Evolutionary conservation across 1,140 invertebrate genomes (phyloP), one percentile per base, ranked within the genome.

Genomic region (Trichonephila clavipes): DNA sequence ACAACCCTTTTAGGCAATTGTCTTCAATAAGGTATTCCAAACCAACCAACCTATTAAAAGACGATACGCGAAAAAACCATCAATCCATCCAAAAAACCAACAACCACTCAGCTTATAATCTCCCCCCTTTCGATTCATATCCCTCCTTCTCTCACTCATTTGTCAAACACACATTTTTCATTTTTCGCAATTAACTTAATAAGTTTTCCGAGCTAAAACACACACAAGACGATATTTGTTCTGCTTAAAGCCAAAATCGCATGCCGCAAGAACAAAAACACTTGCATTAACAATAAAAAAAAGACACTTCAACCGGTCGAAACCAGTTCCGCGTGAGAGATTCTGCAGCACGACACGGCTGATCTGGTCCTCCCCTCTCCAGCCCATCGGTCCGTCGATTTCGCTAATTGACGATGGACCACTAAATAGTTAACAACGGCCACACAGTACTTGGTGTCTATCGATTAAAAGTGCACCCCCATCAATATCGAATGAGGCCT

Each of bases 401-500:
- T 58, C 82, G 51, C 82, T 83, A 83, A 83, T 83, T 83, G 82
- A 83, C 82, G 82, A 83, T 14, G 82, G 21, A 58, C 82, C 82
- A 59, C 44, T 83, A 58, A 83, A 83, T 83, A 83, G 82, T 83
- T 83, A 83, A 83, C 82, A 83, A 24, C 44, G 82, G 44, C n/a
- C 12, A 5, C 28, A 64, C 62, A 77, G 51, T 14, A 51, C 82
- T 58, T 12, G 82, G 44, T 59, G 40, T 58, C 19, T 83, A 83
- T 83, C 82, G 82, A 83, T 83, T 83, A 83, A 83, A 83, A 83
- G 82, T 59, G 44, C 12, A 44, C 19, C n/a, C 51, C 82, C 82
- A 83, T 83, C 82, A 83, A 83, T 83, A 83, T 83, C 82, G 82
- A 83, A 83, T 83, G 82, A 59, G 51, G 19, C 82, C 82, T 58